Base-by-base conservation (phyloP, 2,113 vertebrate genomes). In the Antechinus flavipes region DNA sequence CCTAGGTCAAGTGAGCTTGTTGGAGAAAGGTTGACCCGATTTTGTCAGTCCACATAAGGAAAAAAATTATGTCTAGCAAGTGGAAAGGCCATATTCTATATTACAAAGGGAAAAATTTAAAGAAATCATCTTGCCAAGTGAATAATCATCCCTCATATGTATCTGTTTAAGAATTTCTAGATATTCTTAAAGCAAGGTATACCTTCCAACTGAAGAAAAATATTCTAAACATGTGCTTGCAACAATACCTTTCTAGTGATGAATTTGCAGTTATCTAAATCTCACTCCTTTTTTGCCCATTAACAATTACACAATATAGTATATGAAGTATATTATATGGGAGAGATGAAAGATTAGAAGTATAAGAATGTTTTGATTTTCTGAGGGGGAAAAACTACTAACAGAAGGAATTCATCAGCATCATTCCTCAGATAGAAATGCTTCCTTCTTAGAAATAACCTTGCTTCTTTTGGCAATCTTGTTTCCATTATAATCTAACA, bases 11-110 rank as follows among this genome's bases (percentile, higher is more conserved):
- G 19, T 84, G 22, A 93, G 3, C 24, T 53, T 23, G 55, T 16
- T 12, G 54, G 25, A 54, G 42, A 23, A 6, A 24, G 42, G 46
- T 47, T 14, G 0, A 8, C 0, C 0, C 0, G 22, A 4, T 27
- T 61, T 54, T 0, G 0, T 25, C 27, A 5, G 24, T 90, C 89
- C 22, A 42, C 5, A 8, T 42, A 84, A 23, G n/a, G 42, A 84
- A 42, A 68, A 27, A n/a, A 76, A 0, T 47, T 47, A 26, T 9
- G 1, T n/a, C 49, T 14, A 0, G 27, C 1, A 30, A n/a, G 8
- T 11, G 27, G 68, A 42, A 84, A 84, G 68, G 68, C 68, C 68
- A 42, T 42, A 84, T 42, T 84, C 35, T 22, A 42, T 12, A 2
- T 19, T 54, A 3, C 46, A 7, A 1, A 84, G 27, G n/a, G 55